phyloP scores from a whole-genome alignment of 1,140 invertebrate species.

The Mizuhopecten yessoensis region DNA sequence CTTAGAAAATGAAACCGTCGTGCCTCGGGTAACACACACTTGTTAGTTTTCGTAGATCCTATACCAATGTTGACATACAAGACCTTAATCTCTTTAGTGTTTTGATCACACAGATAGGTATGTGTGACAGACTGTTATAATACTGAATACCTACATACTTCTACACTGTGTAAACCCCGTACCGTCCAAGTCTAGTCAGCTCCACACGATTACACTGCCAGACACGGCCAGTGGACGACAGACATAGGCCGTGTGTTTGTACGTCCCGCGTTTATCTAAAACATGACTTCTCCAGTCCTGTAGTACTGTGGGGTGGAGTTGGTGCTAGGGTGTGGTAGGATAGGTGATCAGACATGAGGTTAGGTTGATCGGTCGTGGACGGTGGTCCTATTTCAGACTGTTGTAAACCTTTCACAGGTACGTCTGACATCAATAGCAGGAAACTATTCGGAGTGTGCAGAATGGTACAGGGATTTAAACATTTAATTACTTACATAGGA shows the following conservation, averaged over 20 bases:
- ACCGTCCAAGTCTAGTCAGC: background rate
- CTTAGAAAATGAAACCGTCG: background rate
- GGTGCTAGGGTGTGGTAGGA: background rate
- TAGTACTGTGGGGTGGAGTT: background rate
- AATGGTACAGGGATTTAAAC: conserved; percentile 21
- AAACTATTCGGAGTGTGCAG: conserved; percentile 26
- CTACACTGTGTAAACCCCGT: background rate
- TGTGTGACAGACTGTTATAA: conserved; percentile 19
- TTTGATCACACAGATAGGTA: background rate
- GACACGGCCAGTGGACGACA: background rate
- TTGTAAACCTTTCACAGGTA: background rate
- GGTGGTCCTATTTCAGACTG: background rate
- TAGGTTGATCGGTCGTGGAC: background rate
- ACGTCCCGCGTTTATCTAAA: background rate
- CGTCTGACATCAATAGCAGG: background rate
- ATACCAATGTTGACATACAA: conserved; percentile 28
- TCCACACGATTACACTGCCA: background rate
- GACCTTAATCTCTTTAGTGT: conserved; percentile 33
- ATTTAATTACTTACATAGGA: conserved; percentile 22
- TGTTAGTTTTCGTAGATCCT: conserved; percentile 9
- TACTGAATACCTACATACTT: background rate
- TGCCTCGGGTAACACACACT: conserved; percentile 11
- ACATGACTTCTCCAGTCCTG: too few species aligned
- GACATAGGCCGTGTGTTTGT: background rate
- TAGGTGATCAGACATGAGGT: background rate